phyloP scores from a whole-genome alignment of 2,113 vertebrate species.

The Paradisaea rubra region DNA sequence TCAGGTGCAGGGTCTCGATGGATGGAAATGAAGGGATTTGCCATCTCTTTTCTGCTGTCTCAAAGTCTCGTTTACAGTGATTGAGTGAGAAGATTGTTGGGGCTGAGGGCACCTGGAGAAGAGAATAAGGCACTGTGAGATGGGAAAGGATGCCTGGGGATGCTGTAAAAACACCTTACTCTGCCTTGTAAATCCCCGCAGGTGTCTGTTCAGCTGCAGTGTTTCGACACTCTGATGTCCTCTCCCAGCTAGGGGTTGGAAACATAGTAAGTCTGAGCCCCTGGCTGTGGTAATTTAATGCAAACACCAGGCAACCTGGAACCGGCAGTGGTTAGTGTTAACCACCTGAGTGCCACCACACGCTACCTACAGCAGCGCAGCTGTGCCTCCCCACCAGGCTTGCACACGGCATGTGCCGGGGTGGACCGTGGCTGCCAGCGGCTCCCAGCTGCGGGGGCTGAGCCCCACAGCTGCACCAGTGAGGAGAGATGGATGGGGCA shows the following conservation, averaged over 20 bases:
- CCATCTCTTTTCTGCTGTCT: not conserved
- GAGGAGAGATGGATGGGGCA: not conserved
- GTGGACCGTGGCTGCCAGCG: fast-evolving
- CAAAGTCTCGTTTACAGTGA: not conserved
- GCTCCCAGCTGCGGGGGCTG: not conserved
- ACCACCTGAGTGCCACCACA: not conserved
- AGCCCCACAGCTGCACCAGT: not conserved
- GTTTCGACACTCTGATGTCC: not conserved
- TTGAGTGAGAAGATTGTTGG: not conserved
- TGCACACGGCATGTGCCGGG: fast-evolving
- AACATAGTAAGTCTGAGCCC: not conserved
- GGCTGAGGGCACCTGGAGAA: not conserved
- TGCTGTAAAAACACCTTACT: not conserved
- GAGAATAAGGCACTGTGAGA: not conserved
- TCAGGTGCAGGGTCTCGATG: fast-evolving
- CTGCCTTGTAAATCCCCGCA: not conserved
- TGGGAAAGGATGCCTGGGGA: not conserved
- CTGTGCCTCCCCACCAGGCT: fast-evolving
- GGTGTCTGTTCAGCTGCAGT: not conserved
- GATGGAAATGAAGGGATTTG: not conserved
- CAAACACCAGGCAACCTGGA: not conserved
- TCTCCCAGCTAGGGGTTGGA: not conserved
- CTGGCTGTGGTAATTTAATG: not conserved
- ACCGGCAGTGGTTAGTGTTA: not conserved
- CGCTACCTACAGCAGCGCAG: fast-evolving